A percentile compares a stretch with the other conserved stretches of the same genome.
phyloP scores from a whole-genome alignment of 1,140 invertebrate genomes.

The Euura saliciscinereae region DNA sequence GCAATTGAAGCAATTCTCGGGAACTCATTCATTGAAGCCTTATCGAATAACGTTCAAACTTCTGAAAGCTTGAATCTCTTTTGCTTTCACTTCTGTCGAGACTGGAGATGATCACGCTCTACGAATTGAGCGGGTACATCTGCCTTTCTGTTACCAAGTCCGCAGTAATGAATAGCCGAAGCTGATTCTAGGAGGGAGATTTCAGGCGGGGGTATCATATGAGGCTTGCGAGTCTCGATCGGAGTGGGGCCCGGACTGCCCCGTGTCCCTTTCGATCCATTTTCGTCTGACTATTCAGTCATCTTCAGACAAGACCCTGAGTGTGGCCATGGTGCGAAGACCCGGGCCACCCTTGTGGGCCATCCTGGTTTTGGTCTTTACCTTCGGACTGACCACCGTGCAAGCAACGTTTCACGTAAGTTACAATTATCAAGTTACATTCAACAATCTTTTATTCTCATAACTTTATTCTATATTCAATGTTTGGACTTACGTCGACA shows the following conservation, averaged over 20 bases:
- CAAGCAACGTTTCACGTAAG: constrained; percentile 36
- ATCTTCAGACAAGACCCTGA: constrained; percentile 5
- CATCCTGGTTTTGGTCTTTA: constrained; percentile 23
- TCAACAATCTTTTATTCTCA: no score
- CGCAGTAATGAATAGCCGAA: background rate
- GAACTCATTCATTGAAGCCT: background rate
- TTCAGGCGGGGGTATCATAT: background rate
- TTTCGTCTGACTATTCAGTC: background rate
- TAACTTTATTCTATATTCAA: no score
- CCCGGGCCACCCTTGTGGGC: constrained; percentile 27
- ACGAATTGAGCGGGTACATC: background rate
- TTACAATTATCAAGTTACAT: constrained; percentile 10
- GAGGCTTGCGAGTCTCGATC: background rate
- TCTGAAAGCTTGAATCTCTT: background rate
- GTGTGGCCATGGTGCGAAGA: constrained; percentile 16
- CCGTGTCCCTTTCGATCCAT: background rate
- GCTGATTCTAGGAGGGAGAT: background rate
- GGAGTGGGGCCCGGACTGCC: background rate
- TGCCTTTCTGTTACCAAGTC: background rate
- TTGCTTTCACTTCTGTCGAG: background rate
- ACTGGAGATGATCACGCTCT: background rate
- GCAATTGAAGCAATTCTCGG: background rate
- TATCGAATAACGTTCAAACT: background rate
- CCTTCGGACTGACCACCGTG: constrained; percentile 24
- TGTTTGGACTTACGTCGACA: no score